Evolutionary conservation across 2,113 vertebrate genomes (phyloP).

Genomic region (Crotalus viridis): DNA sequence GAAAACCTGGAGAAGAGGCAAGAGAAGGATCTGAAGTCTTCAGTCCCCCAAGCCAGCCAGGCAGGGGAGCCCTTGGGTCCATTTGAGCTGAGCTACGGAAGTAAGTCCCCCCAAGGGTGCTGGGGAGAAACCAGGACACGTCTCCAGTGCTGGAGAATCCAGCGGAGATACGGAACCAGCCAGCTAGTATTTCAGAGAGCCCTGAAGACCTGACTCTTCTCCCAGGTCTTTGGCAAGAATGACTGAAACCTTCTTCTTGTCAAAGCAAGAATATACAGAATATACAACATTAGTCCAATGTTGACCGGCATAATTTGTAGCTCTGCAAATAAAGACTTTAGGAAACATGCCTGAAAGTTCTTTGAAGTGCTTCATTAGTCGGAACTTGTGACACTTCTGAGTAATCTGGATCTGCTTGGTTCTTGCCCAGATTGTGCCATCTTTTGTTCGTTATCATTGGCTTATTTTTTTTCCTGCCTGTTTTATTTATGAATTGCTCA

Average conservation of each 20-base stretch:
- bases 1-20: slow-evolving; percentile 78
- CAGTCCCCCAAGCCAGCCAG: slow-evolving; percentile 74
- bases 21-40: slow-evolving; percentile 81
- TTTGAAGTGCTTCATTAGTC: too few species aligned
- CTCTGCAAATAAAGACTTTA: too few species aligned
- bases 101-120: slow-evolving; percentile 72
- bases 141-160: neutral
- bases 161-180: neutral
- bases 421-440: neutral
- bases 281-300: too few species aligned
- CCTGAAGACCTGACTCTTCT: neutral
- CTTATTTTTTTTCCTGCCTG: neutral
- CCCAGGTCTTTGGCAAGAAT: neutral
- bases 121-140: neutral
- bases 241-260: neutral
- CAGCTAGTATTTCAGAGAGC: neutral
- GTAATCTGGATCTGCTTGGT: neutral
- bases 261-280: too few species aligned
- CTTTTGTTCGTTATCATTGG: neutral
- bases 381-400: too few species aligned
- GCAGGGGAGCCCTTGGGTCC: slow-evolving; percentile 80
- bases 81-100: slow-evolving; percentile 88
- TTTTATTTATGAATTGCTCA: neutral
- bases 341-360: too few species aligned
- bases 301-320: too few species aligned